These are phyloP conservation scores for Ispidina picta DNA, from an alignment of 2,797 vertebrate species.

Conservation along the genomic window DNA sequence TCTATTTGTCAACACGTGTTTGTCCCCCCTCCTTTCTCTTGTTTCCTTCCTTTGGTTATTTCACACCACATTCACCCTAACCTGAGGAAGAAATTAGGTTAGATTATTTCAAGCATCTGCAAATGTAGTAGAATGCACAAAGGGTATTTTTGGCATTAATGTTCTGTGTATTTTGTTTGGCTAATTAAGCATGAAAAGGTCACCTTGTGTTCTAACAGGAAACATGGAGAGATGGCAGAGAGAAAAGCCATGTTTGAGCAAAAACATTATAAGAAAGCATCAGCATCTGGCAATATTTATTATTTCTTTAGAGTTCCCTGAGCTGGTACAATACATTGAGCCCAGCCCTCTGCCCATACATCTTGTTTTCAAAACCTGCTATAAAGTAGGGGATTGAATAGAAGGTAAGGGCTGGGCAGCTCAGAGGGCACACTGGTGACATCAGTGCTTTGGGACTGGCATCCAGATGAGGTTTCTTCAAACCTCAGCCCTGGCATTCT, in stretches of 20 bases:
- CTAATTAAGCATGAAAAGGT: slow-evolving; percentile 76
- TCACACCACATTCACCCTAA: slow-evolving; percentile 8
- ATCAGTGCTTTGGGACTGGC: background rate
- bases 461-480: background rate
- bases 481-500: background rate
- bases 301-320: background rate
- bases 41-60: background rate
- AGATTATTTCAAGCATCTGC: slow-evolving; percentile 44
- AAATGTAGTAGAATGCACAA: slow-evolving; percentile 24
- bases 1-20: background rate
- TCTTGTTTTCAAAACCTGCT: background rate
- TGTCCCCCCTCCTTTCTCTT: background rate
- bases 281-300: slow-evolving; percentile 6
- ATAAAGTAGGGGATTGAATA: background rate
- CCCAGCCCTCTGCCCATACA: background rate
- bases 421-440: background rate
- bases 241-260: slow-evolving; percentile 8
- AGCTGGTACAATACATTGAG: background rate
- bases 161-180: slow-evolving; percentile 56
- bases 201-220: slow-evolving; percentile 59
- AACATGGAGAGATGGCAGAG: background rate
- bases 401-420: background rate
- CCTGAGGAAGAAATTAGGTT: slow-evolving; percentile 12
- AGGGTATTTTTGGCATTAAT: slow-evolving; percentile 56
- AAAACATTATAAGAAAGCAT: slow-evolving; percentile 45